These are phyloP conservation scores for Chesias legatella DNA, from an alignment of 2,888 invertebrate genomes.

Conservation along the genomic window DNA sequence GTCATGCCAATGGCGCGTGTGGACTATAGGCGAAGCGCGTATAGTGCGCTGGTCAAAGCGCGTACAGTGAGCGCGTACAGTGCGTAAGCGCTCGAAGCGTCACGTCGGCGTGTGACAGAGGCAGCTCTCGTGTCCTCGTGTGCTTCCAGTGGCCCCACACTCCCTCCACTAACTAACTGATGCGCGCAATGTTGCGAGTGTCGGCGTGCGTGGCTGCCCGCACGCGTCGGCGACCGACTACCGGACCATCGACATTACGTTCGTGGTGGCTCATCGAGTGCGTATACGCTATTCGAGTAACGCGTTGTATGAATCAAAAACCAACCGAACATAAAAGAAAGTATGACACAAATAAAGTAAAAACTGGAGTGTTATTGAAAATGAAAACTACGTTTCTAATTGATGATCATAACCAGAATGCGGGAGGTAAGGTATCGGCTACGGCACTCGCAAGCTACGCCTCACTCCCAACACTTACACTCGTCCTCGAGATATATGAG, in stretches of 20 bases:
- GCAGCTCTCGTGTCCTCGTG: slow-evolving; percentile 63
- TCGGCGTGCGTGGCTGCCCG: slow-evolving; percentile 24
- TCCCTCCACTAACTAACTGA: slow-evolving; percentile 31
- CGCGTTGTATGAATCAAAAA: slow-evolving; percentile 72
- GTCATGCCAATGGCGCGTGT: slow-evolving; percentile 46
- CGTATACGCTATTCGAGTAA: slow-evolving; percentile 70
- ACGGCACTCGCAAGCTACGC: slow-evolving; percentile 85
- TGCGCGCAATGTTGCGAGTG: slow-evolving; percentile 22
- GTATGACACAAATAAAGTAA: slow-evolving; percentile 61
- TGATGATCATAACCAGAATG: slow-evolving; percentile 82
- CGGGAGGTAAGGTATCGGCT: slow-evolving; percentile 81
- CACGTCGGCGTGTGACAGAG: slow-evolving; percentile 39
- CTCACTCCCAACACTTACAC: slow-evolving; percentile 84
- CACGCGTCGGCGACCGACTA: slow-evolving; percentile 8
- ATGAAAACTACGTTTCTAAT: slow-evolving; percentile 80
- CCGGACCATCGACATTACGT: slow-evolving; percentile 51
- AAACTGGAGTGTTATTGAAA: slow-evolving; percentile 78
- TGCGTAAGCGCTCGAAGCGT: slow-evolving; percentile 36
- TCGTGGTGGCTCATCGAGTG: slow-evolving; percentile 69
- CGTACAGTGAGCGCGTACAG: slow-evolving; percentile 34
- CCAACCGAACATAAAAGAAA: slow-evolving; percentile 67
- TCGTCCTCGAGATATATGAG: slow-evolving; percentile 96
- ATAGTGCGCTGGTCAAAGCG: no score
- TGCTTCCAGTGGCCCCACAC: slow-evolving; percentile 72
- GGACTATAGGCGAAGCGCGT: slow-evolving; percentile 51